Conservation (phyloP, 2,113 vertebrate species). For the Plecotus auritus region DNA sequence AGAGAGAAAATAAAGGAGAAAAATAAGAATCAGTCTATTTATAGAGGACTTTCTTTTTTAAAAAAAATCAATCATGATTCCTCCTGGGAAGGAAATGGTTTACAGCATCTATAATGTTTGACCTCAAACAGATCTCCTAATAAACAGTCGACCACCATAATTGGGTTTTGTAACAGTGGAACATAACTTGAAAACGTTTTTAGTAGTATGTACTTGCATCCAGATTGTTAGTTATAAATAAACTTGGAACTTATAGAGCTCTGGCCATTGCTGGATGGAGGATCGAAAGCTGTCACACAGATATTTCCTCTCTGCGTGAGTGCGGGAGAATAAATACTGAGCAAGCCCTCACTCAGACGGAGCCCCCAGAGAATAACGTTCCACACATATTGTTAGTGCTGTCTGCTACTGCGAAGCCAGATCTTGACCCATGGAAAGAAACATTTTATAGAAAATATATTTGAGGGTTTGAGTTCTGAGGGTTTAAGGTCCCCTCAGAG, state of each 20-base stretch:
- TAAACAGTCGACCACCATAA: background rate
- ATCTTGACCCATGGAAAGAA: background rate
- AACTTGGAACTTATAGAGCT: background rate
- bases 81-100: background rate
- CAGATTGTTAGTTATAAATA: constrained; percentile 24
- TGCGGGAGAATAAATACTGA: background rate
- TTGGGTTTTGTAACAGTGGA: background rate
- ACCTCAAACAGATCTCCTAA: background rate
- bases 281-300: background rate
- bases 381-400: background rate
- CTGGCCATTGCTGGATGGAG: background rate
- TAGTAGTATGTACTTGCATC: background rate
- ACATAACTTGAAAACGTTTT: background rate
- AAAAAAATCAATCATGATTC: constrained; percentile 27
- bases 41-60: background rate
- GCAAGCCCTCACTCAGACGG: background rate
- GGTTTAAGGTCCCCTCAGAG: background rate
- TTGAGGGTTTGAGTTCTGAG: background rate
- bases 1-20: background rate
- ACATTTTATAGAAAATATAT: background rate
- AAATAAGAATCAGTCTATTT: constrained; percentile 31
- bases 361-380: background rate
- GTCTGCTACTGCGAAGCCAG: background rate
- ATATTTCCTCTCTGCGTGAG: background rate
- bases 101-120: background rate